Percentiles rank a stretch among this genome's conserved stretches.
Evolutionary conservation across 2,888 invertebrate genomes (phyloP).

Genomic region (Thymelicus sylvestris): DNA sequence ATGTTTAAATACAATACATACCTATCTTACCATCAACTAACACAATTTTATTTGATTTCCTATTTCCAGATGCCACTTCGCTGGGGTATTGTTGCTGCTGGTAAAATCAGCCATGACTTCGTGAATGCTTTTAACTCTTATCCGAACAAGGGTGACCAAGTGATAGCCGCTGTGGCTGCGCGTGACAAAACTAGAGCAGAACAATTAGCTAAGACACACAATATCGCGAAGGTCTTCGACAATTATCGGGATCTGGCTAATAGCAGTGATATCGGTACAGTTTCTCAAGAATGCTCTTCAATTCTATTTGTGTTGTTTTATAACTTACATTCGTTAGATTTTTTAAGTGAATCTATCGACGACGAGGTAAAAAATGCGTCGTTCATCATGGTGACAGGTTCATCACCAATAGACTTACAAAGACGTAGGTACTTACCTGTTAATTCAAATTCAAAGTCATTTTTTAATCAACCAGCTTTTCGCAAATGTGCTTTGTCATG

Average conservation of each 20-base stretch:
- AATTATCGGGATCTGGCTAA: constrained; percentile 90
- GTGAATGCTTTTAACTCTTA: constrained; percentile 87
- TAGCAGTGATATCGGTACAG: constrained; percentile 89
- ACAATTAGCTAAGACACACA: constrained; percentile 89
- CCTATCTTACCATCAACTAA: background rate
- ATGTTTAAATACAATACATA: no score
- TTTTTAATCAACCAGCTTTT: no score
- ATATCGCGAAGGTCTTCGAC: constrained; percentile 88
- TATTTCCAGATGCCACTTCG: constrained; percentile 79
- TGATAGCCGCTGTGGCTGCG: constrained; percentile 90
- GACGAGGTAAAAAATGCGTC: no score
- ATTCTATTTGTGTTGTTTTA: no score
- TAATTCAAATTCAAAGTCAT: no score
- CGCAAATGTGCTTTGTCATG: no score
- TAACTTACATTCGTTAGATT: no score
- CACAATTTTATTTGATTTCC: background rate
- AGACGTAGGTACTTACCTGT: no score
- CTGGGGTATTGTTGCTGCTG: constrained; percentile 95
- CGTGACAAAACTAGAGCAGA: constrained; percentile 87
- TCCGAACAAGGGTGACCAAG: constrained; percentile 86
- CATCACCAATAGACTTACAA: no score
- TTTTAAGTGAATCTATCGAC: no score
- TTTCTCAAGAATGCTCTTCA: background rate
- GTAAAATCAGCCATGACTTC: constrained; percentile 94
- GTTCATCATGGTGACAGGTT: no score